Conservation (phyloP, 2,797 vertebrate species). For the Liasis olivaceus region DNA sequence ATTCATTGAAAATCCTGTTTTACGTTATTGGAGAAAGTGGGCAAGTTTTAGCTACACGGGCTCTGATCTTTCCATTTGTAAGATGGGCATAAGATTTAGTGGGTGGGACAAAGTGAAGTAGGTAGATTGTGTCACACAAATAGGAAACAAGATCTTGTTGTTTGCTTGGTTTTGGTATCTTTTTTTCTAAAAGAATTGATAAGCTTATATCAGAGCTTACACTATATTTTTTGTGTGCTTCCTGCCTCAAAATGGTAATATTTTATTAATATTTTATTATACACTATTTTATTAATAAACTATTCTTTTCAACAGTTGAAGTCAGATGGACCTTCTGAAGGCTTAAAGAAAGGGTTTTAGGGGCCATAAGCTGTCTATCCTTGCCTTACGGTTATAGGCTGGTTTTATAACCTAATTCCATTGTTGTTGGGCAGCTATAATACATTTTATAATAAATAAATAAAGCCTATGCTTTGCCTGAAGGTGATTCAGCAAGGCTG, state of each 20-base stretch:
- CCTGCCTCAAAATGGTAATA: neutral
- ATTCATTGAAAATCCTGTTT: neutral
- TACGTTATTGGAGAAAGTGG: neutral
- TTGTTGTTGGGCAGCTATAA: neutral
- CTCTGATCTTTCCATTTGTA: neutral
- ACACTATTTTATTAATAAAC: neutral
- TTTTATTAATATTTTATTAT: neutral
- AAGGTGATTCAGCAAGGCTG: neutral
- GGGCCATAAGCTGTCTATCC: neutral
- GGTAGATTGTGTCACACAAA: neutral
- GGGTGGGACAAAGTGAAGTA: neutral
- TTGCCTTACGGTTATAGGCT: neutral
- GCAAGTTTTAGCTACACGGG: neutral
- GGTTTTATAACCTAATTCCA: neutral
- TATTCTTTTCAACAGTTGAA: neutral
- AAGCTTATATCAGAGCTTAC: neutral
- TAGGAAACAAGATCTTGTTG: neutral
- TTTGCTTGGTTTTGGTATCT: neutral
- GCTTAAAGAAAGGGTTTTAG: neutral
- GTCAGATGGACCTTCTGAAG: neutral
- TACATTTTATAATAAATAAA: neutral
- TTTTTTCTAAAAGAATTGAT: neutral
- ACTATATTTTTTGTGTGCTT: neutral
- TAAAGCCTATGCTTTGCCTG: neutral
- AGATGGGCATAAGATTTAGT: neutral